phyloP scores from a whole-genome alignment of 2,113 vertebrate genomes.

The Salminus brasiliensis region DNA sequence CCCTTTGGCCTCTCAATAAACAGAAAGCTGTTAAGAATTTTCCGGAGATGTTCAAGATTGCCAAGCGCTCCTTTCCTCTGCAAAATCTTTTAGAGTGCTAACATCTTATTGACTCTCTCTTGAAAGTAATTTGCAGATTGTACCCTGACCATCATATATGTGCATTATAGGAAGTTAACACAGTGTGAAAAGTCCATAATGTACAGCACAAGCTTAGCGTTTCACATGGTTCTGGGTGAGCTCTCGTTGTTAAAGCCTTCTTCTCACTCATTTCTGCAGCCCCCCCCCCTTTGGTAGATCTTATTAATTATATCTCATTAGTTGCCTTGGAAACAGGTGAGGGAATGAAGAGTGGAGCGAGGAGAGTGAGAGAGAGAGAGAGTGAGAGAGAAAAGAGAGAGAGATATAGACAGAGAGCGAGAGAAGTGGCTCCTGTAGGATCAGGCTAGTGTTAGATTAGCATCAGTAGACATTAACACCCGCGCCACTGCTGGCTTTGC shows the following conservation, averaged over 20 bases:
- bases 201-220: constrained; percentile 45
- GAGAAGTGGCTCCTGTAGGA: constrained; percentile 70
- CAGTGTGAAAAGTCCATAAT: constrained; percentile 58
- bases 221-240: constrained; percentile 36
- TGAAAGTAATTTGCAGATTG: constrained; percentile 47
- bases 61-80: too few species aligned
- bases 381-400: constrained; percentile 35
- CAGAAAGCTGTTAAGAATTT: background rate
- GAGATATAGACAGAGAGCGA: constrained; percentile 12
- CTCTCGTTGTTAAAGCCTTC: constrained; percentile 61
- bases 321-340: constrained; percentile 82
- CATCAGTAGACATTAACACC: constrained; percentile 79
- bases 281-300: constrained; percentile 66
- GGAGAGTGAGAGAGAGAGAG: constrained; percentile 52
- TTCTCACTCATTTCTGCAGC: constrained; percentile 65
- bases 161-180: constrained; percentile 53
- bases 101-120: constrained; percentile 7
- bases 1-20: background rate
- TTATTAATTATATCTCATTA: constrained; percentile 84
- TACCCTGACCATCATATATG: constrained; percentile 51
- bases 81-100: too few species aligned
- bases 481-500: constrained; percentile 68
- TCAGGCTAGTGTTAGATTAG: constrained; percentile 77
- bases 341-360: constrained; percentile 60
- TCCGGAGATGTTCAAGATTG: constrained; percentile 6